phyloP scores from a whole-genome alignment of 1,140 invertebrate genomes.

The Hycleus cichorii region DNA sequence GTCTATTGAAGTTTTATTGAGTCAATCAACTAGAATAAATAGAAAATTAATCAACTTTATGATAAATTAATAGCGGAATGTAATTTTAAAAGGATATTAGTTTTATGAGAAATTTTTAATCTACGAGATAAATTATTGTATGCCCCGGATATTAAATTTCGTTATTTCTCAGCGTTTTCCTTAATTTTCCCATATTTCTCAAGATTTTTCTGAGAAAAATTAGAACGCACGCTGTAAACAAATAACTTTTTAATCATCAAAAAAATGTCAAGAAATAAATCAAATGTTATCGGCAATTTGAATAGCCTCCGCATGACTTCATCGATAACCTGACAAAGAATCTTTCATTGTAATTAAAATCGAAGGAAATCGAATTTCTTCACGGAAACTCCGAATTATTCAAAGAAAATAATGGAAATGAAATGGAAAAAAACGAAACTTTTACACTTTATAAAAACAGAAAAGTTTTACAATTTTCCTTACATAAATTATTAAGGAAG shows the following conservation, averaged over 20 bases:
- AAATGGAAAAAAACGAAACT: too few species aligned
- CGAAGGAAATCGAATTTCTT: background rate
- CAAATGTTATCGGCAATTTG: slow-evolving; percentile 2
- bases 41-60: too few species aligned
- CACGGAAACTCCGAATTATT: too few species aligned
- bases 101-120: too few species aligned
- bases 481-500: background rate
- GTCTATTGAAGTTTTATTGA: too few species aligned
- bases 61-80: too few species aligned
- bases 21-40: too few species aligned
- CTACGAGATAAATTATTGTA: too few species aligned
- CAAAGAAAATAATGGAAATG: too few species aligned
- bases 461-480: too few species aligned
- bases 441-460: too few species aligned
- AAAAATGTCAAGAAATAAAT: slow-evolving; percentile 3
- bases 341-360: slow-evolving; percentile 1
- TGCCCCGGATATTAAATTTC: background rate
- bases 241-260: slow-evolving; percentile 1
- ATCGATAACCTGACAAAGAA: slow-evolving; percentile 1
- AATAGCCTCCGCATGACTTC: slow-evolving; percentile 1
- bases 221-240: slow-evolving; percentile 7
- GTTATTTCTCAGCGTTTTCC: background rate
- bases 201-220: background rate
- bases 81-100: too few species aligned
- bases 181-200: background rate